Percentiles rank a stretch among this genome's conserved stretches.
These are phyloP conservation scores for Drosophila ustulata DNA, from an alignment of 2,888 invertebrate species.

Conservation along the genomic window DNA sequence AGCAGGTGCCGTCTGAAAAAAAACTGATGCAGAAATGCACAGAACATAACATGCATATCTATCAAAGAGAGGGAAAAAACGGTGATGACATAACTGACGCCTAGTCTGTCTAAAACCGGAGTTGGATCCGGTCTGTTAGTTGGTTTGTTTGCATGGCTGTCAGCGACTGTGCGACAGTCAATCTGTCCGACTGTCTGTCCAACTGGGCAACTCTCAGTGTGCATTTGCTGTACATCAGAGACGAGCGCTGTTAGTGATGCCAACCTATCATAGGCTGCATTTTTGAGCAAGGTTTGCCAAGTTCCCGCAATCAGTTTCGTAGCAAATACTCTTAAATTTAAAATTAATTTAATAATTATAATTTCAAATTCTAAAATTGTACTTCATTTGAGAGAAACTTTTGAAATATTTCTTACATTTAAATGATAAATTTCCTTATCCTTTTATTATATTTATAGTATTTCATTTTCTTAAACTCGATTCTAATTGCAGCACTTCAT, in stretches of 20 bases:
- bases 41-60: slow-evolving; percentile 43
- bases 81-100: slow-evolving; percentile 31
- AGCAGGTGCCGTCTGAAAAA: slow-evolving; percentile 63
- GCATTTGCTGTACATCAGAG: slow-evolving; percentile 47
- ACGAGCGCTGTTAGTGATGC: slow-evolving; percentile 42
- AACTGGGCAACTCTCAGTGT: slow-evolving; percentile 3
- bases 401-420: too few relatives aligned
- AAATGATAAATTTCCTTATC: too few relatives aligned
- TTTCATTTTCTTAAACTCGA: not conserved
- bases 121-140: slow-evolving; percentile 38
- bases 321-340: not conserved
- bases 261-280: slow-evolving; percentile 28
- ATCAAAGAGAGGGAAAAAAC: slow-evolving; percentile 32
- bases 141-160: slow-evolving; percentile 10
- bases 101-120: slow-evolving; percentile 49
- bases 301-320: slow-evolving; percentile 25
- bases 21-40: slow-evolving; percentile 15
- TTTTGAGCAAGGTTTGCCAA: slow-evolving; percentile 6
- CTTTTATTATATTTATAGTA: too few relatives aligned
- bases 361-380: too few relatives aligned
- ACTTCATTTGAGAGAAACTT: too few relatives aligned
- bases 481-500: not conserved
- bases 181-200: slow-evolving; percentile 16
- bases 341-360: too few relatives aligned
- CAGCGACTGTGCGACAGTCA: slow-evolving; percentile 5